Evolutionary conservation across 2,888 invertebrate species (phyloP), one percentile per base, ranked within the genome.

Genomic region (Bhutanitis thaidina): DNA sequence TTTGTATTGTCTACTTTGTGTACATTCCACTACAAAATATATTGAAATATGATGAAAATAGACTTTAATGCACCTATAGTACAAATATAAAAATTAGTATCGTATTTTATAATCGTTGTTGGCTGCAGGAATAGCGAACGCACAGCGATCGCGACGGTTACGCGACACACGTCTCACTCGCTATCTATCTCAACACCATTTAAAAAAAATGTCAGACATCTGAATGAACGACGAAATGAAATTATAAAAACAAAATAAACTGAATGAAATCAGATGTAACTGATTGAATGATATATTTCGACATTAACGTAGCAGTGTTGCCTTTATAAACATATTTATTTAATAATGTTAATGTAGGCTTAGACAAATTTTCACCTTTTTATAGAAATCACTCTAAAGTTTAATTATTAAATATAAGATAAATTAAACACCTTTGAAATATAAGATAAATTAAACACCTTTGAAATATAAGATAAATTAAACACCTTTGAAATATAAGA

Each of bases 141-240:
- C 88, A 88, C 87, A 80, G 79, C 74, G 74, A 76, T 75, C 81
- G 70, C 83, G 77, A 69, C 54, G 66, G 53, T 55, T 64, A 64
- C 74, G 82, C 74, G 69, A 86, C 80, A 58, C 54, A 77, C 86
- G 86, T 87, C 88, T 87, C 86, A 73, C 58, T 62, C 85, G 78
- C 74, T 58, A 58, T 54, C 67, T 62, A 66, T 72, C 69, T 63
- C 60, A 65, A 64, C 53, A 65, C 65, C 61, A 61, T 68, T 65
- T 71, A 58, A 63, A 51, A 47, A 20, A 43, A 27, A 20, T 45
- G n/a, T 54, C 50, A 30, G 53, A 20, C n/a, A n/a, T n/a, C n/a
- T n/a, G n/a, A 59, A 52, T 44, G 59, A 57, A 58, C 52, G 57
- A 47, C 38, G 35, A 29, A 41, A 36, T 50, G 55, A 59, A 53